Percentiles rank a stretch among this genome's conserved stretches.
phyloP scores from a whole-genome alignment of 1,140 invertebrate genomes.

The Ylistrum balloti region DNA sequence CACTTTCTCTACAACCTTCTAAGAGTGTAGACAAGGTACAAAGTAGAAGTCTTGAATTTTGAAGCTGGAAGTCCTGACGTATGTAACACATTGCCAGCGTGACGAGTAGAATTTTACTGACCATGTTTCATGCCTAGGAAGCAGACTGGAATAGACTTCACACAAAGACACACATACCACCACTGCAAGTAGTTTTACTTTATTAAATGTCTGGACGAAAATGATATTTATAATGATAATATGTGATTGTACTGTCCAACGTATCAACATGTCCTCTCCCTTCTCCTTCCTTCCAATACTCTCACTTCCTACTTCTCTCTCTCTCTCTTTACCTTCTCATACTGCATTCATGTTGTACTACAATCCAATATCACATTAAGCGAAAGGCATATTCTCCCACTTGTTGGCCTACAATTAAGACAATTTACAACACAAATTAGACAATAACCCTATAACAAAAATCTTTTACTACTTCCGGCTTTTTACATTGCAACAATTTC shows the following conservation, averaged over 20 bases:
- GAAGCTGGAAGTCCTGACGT: too few species aligned
- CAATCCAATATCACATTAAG: background rate
- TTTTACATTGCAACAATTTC: background rate
- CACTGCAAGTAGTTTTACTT: conserved; percentile 19
- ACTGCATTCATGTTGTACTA: background rate
- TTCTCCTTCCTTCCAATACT: background rate
- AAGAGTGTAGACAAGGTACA: too few species aligned
- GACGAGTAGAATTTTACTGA: background rate
- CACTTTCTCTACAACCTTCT: too few species aligned
- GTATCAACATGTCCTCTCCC: conserved; percentile 15
- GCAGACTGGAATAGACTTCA: background rate
- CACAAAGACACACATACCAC: background rate
- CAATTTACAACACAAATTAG: background rate
- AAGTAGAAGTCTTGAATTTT: too few species aligned
- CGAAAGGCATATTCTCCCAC: background rate
- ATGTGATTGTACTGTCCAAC: background rate
- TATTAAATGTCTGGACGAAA: conserved; percentile 10
- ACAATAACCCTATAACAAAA: background rate
- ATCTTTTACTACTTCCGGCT: background rate
- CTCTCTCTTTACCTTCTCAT: background rate
- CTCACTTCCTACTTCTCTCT: background rate
- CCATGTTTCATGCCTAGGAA: background rate
- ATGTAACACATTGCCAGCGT: too few species aligned
- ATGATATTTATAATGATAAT: background rate
- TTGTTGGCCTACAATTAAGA: background rate